Conservation (phyloP, 2,888 invertebrate genomes). For the Tricholauxania praeusta region DNA sequence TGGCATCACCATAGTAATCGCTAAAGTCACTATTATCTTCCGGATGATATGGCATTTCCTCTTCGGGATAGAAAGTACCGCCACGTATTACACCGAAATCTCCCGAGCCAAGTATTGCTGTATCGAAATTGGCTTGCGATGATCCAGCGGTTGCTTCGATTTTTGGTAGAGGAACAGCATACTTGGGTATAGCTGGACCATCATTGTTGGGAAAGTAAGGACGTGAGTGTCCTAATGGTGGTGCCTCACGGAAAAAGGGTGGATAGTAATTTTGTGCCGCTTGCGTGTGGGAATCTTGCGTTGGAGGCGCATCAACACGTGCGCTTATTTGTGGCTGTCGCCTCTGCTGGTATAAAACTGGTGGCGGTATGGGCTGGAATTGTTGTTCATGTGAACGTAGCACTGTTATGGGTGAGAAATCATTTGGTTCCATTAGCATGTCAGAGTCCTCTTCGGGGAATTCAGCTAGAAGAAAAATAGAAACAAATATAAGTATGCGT, state of each 20-base stretch:
- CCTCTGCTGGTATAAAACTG: not conserved
- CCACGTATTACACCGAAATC: slow-evolving; percentile 89
- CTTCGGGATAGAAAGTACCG: slow-evolving; percentile 85
- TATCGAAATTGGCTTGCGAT: slow-evolving; percentile 68
- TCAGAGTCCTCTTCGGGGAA: slow-evolving; percentile 67
- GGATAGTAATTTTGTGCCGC: slow-evolving; percentile 81
- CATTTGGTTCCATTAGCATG: slow-evolving; percentile 68
- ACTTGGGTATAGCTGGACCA: slow-evolving; percentile 72
- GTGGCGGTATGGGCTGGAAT: slow-evolving; percentile 56
- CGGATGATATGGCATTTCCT: slow-evolving; percentile 74
- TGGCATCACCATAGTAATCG: slow-evolving; percentile 70
- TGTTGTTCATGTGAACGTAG: slow-evolving; percentile 64
- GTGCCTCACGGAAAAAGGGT: slow-evolving; percentile 76
- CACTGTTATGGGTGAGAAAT: slow-evolving; percentile 62
- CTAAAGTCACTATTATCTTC: slow-evolving; percentile 71
- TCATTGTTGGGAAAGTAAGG: slow-evolving; percentile 73
- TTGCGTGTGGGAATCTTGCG: slow-evolving; percentile 67
- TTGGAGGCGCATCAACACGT: slow-evolving; percentile 41
- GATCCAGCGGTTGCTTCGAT: slow-evolving; percentile 58
- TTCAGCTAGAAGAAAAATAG: slow-evolving; percentile 53
- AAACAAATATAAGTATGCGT: slow-evolving; percentile 19
- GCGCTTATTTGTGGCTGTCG: slow-evolving; percentile 47
- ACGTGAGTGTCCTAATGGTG: slow-evolving; percentile 73
- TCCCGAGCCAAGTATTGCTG: slow-evolving; percentile 81
- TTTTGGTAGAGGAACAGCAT: slow-evolving; percentile 68